Evolutionary conservation across 1,140 invertebrate genomes (phyloP), one percentile per base, ranked within the genome.

Genomic region (Conus ventricosus): DNA sequence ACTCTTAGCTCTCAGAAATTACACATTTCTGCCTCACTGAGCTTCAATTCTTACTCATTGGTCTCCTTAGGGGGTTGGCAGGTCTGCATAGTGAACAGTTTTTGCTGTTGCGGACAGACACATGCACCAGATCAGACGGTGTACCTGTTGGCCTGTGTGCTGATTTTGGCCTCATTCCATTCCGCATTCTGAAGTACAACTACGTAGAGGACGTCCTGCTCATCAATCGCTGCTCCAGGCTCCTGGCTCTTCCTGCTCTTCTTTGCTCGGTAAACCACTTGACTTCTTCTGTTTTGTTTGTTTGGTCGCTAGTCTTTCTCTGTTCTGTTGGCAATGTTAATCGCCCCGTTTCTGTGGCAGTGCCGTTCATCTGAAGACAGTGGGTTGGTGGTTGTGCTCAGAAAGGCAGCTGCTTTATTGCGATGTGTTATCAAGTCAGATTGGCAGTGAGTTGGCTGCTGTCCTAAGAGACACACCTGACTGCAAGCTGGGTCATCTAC

Each of bases 171-270:
- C 0, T 99, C 95, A 98, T 99, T 91, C 98, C 98, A 20, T 98
- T 97, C 91, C 96, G 99, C 51, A 91, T 99, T 20, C 96, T 96
- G 54, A 96, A 96, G 23, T 87, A 91, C 7, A 84, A 91, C 63
- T 67, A 84, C 23, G 92, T 97, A 0, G 99, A 99, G 95, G 99
- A 99, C 95, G 97, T 97, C 10, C 97, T 99, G 63, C 95, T 99
- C 39, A 96, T 98, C 7, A 97, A n/a, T 99, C 90, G 97, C 99
- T 0, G 97, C 99, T 39, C 99, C 99, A 0, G 97, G 98, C 20
- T 98, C 97, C 15, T 99, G 99, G 99, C 99, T 99, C 95, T 97
- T 99, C 85, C 96, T 99, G 1, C 99, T 99, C 97, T 99, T 99
- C 95, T 99, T 99, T 96, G 99, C 99, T 63, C 98, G 99, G 98